Conservation (phyloP, 2,888 invertebrate genomes). For the Rhamphomyia laevipes region DNA sequence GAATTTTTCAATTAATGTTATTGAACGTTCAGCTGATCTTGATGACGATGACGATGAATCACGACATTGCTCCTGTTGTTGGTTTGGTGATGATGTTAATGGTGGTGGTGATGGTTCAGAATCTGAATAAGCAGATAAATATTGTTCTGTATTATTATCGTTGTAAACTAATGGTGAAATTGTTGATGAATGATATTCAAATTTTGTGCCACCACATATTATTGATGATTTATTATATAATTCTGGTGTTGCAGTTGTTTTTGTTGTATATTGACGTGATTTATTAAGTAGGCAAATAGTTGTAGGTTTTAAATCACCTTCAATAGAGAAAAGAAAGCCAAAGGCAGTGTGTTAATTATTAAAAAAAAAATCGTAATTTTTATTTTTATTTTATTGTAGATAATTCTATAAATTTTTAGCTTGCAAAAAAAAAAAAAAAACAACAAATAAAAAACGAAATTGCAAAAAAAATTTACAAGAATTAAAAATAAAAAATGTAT, state of each 20-base stretch:
- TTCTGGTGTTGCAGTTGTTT: too few relatives aligned
- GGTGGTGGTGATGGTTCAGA: too few relatives aligned
- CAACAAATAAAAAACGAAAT: constrained; percentile 11
- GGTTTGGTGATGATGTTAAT: too few relatives aligned
- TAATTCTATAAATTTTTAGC: constrained; percentile 15
- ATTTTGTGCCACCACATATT: constrained; percentile 10
- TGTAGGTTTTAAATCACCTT: constrained; percentile 48
- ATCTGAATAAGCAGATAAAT: too few relatives aligned
- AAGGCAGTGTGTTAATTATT: constrained; percentile 58
- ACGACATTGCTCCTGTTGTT: too few relatives aligned
- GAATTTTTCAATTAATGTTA: constrained; percentile 38
- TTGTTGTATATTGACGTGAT: too few relatives aligned
- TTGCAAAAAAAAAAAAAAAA: constrained; percentile 12
- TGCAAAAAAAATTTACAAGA: background rate
- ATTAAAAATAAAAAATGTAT: background rate
- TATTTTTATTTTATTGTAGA: constrained; percentile 19
- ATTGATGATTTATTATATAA: constrained; percentile 27
- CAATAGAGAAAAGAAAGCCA: constrained; percentile 64
- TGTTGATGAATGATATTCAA: too few relatives aligned
- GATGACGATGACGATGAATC: constrained; percentile 5
- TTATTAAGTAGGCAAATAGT: constrained; percentile 32
- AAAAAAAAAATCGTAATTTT: background rate
- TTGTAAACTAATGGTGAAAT: too few relatives aligned
- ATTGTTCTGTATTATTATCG: too few relatives aligned
- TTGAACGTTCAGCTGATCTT: background rate